Percentiles rank a stretch among this genome's conserved stretches.
These are phyloP conservation scores for Dendrolimus pini DNA, from an alignment of 2,888 invertebrate species.

Conservation along the genomic window DNA sequence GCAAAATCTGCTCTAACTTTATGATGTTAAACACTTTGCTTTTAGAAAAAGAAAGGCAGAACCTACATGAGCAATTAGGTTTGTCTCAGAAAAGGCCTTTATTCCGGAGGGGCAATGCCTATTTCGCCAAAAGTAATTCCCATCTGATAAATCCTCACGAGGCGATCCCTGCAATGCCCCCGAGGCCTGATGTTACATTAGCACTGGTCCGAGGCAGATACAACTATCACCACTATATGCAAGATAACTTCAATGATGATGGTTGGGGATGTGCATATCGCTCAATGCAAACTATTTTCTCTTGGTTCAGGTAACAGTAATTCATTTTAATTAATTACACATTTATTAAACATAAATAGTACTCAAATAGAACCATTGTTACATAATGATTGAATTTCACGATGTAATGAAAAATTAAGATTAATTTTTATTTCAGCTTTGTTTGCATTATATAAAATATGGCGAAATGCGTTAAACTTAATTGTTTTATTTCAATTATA, in stretches of 20 bases:
- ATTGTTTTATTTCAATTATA: no score
- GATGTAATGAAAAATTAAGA: no score
- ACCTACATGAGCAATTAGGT: conserved; percentile 83
- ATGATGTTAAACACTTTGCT: conserved; percentile 1
- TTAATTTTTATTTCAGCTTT: no score
- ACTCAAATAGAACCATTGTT: no score
- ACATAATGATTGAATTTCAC: no score
- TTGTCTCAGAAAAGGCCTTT: conserved; percentile 82
- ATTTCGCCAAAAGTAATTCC: conserved; percentile 68
- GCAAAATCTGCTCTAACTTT: no score
- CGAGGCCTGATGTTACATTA: conserved; percentile 34
- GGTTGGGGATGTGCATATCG: conserved; percentile 99
- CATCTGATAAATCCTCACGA: conserved; percentile 86
- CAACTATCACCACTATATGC: conserved; percentile 97
- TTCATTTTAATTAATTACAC: background rate
- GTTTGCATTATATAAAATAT: no score
- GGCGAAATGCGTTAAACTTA: no score
- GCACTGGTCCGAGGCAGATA: conserved; percentile 89
- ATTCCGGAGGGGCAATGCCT: conserved; percentile 84
- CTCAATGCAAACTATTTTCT: conserved; percentile 96
- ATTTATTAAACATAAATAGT: background rate
- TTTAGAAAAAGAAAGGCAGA: conserved; percentile 79
- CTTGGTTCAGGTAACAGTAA: conserved; percentile 87
- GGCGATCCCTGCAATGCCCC: conserved; percentile 59
- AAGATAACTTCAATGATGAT: conserved; percentile 94